A percentile compares a stretch with the other conserved stretches of the same genome.
phyloP scores from a whole-genome alignment of 1,140 invertebrate genomes.

The Palaemon carinicauda region DNA sequence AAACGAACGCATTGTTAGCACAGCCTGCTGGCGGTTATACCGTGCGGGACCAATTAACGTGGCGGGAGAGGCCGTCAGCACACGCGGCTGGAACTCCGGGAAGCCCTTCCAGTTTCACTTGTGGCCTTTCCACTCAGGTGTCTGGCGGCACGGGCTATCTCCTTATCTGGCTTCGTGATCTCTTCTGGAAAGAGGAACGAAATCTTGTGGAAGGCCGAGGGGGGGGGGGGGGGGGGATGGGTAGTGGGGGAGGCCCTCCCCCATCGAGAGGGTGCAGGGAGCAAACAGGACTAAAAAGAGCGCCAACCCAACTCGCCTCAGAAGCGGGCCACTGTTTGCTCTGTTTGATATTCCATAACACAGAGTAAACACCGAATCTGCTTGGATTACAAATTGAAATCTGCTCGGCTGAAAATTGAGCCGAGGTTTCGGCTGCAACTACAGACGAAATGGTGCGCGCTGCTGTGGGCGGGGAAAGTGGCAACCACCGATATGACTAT shows the following conservation, averaged over 20 bases:
- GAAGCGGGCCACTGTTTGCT: constrained; percentile 55
- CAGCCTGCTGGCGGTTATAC: constrained; percentile 50
- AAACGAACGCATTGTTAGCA: constrained; percentile 48
- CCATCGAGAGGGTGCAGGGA: background rate
- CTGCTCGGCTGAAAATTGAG: constrained; percentile 55
- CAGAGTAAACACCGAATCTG: constrained; percentile 56
- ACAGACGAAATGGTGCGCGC: constrained; percentile 5
- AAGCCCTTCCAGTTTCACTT: constrained; percentile 38
- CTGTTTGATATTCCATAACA: constrained; percentile 59
- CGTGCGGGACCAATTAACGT: constrained; percentile 57
- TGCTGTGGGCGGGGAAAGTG: background rate
- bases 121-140: constrained; percentile 27
- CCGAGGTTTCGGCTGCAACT: constrained; percentile 45
- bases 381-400: constrained; percentile 59
- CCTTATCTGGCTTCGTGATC: constrained; percentile 33
- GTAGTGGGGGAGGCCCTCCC: too few species aligned
- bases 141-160: background rate
- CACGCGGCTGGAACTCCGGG: background rate
- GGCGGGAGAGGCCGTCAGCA: constrained; percentile 32
- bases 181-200: constrained; percentile 52
- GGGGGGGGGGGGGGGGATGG: constrained; percentile 14
- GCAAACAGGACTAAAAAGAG: constrained; percentile 56
- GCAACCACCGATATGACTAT: background rate
- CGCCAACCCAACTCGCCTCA: constrained; percentile 52
- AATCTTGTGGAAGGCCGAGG: constrained; percentile 37